Evolutionary conservation across 2,888 invertebrate genomes (phyloP).

Genomic region (Euplagia quadripunctaria): DNA sequence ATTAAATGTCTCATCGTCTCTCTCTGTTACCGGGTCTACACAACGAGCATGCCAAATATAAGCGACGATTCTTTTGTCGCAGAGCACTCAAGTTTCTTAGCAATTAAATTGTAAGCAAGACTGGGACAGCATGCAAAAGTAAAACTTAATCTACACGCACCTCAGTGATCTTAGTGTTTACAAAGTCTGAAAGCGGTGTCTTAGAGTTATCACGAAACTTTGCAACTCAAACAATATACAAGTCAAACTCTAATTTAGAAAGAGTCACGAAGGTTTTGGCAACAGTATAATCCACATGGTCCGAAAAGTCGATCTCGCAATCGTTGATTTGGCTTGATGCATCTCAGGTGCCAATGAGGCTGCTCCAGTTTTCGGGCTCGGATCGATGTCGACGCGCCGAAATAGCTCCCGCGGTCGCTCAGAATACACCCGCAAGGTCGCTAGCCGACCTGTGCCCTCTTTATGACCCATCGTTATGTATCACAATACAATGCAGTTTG

Average conservation of each 20-base stretch:
- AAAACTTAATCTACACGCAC: conserved; percentile 32
- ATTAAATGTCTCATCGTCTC: conserved; percentile 42
- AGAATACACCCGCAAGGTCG: conserved; percentile 77
- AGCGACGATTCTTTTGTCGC: conserved; percentile 32
- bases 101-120: conserved; percentile 39
- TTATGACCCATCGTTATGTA: conserved; percentile 65
- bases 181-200: conserved; percentile 28
- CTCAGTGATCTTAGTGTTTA: conserved; percentile 20
- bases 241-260: conserved; percentile 26
- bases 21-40: conserved; percentile 47
- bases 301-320: conserved; percentile 67
- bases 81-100: conserved; percentile 38
- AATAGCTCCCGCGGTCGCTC: conserved; percentile 75
- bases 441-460: conserved; percentile 73
- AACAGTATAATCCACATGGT: conserved; percentile 44
- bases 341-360: conserved; percentile 79
- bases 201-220: conserved; percentile 26
- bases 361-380: conserved; percentile 74
- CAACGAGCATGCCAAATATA: conserved; percentile 44
- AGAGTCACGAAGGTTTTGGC: conserved; percentile 30
- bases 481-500: conserved; percentile 55
- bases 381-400: conserved; percentile 77
- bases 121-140: conserved; percentile 34
- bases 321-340: conserved; percentile 66
- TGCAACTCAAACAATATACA: conserved; percentile 16